Percentiles rank a stretch among this genome's conserved stretches.
These are phyloP conservation scores for Empis livida DNA, from an alignment of 2,888 invertebrate species.

Conservation along the genomic window DNA sequence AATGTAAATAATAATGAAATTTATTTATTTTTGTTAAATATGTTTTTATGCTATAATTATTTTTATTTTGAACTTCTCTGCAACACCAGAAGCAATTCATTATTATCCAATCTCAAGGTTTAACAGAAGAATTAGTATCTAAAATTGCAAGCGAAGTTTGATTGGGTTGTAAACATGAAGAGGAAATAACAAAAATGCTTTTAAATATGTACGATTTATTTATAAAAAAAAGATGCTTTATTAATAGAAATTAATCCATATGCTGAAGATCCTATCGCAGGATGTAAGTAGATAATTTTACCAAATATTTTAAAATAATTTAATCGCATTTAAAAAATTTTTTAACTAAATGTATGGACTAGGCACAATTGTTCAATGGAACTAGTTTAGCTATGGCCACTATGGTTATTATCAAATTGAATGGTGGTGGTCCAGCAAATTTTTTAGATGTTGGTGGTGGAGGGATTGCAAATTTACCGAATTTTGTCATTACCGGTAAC, in stretches of 20 bases:
- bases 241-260: slow-evolving; percentile 90
- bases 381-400: slow-evolving; percentile 97
- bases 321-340: too few species aligned
- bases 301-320: not conserved
- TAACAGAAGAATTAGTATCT: slow-evolving; percentile 60
- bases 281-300: slow-evolving; percentile 24
- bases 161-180: slow-evolving; percentile 47
- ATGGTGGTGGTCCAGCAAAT: slow-evolving; percentile 91
- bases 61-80: slow-evolving; percentile 42
- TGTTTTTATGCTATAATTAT: too few species aligned
- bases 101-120: slow-evolving; percentile 72
- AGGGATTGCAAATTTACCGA: too few species aligned
- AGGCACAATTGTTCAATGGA: slow-evolving; percentile 86
- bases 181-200: slow-evolving; percentile 62
- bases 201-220: slow-evolving; percentile 76
- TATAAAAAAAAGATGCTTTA: slow-evolving; percentile 74
- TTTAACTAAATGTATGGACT: too few species aligned
- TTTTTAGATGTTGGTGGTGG: slow-evolving; percentile 89
- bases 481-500: too few species aligned
- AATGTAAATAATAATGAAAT: slow-evolving; percentile 54
- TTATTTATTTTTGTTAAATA: too few species aligned
- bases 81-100: slow-evolving; percentile 82
- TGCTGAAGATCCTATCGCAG: slow-evolving; percentile 68
- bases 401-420: slow-evolving; percentile 94
- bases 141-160: slow-evolving; percentile 46